phyloP scores from a whole-genome alignment of 1,140 invertebrate species.

The Apocrypta bakeri region DNA sequence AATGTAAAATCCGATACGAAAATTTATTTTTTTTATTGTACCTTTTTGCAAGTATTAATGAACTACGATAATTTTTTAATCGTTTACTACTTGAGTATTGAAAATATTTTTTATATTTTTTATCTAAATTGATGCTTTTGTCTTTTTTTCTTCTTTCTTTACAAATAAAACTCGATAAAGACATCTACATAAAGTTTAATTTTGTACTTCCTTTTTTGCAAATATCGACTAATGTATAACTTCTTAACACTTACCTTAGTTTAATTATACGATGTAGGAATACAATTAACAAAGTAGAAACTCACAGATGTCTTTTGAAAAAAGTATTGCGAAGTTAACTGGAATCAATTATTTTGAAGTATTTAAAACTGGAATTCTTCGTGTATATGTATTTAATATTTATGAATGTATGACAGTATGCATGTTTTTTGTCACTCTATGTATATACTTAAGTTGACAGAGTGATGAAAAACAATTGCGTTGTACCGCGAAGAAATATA shows the following conservation, averaged over 20 bases:
- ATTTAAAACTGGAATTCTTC: slow-evolving; percentile 18
- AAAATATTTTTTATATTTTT: slow-evolving; percentile 49
- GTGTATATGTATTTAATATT: slow-evolving; percentile 43
- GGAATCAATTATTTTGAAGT: slow-evolving; percentile 19
- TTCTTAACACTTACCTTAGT: slow-evolving; percentile 23
- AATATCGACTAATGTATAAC: slow-evolving; percentile 24
- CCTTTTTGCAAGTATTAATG: slow-evolving; percentile 46
- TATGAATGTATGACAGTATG: slow-evolving; percentile 46
- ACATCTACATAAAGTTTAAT: slow-evolving; percentile 30
- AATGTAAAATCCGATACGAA: slow-evolving; percentile 10
- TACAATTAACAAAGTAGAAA: slow-evolving; percentile 5
- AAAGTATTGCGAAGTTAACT: slow-evolving; percentile 36
- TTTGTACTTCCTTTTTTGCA: slow-evolving; percentile 41
- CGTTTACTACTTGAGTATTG: slow-evolving; percentile 30
- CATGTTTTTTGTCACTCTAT: slow-evolving; percentile 40
- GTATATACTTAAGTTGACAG: slow-evolving; percentile 47
- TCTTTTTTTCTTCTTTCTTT: slow-evolving; percentile 34
- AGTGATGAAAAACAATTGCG: slow-evolving; percentile 27
- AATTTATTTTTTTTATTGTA: slow-evolving; percentile 39
- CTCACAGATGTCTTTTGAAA: not conserved
- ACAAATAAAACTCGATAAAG: slow-evolving; percentile 19
- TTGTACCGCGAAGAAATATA: slow-evolving; percentile 12
- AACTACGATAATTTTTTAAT: slow-evolving; percentile 35
- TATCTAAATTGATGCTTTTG: slow-evolving; percentile 30
- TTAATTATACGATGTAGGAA: not conserved